Evolutionary conservation across 1,140 invertebrate genomes (phyloP), one percentile per base, ranked within the genome.

Genomic region (Brachionus koreanus): DNA sequence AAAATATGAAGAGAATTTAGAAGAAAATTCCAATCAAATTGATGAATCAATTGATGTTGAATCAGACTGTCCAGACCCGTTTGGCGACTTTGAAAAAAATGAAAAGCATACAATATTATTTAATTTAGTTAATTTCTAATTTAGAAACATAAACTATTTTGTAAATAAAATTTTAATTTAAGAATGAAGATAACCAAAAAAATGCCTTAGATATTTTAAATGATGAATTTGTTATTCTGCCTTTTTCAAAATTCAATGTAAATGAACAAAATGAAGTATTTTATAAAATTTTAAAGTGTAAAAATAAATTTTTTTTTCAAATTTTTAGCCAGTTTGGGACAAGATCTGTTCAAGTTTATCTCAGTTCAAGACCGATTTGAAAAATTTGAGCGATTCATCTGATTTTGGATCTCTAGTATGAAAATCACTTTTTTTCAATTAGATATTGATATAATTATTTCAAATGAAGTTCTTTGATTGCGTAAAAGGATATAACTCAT

Each of bases 171-270:
- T 25, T 23, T 3, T 1, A 19, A 19, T 25, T 57, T 57, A 7
- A 57, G 49, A 57, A 57, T 57, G 16, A n/a, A 9, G 16, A 23
- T 57, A 23, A 3, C 19, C 49, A n/a, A 7, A 2, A 23, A 7
- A 25, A 33, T 12, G 10, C 3, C 0, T 2, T 25, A 29, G 72
- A 75, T 16, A 5, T 43, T 29, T 42, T 9, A 12, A 75, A 75
- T 16, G 29, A 75, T 46, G 72, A 42, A 29, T 75, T 10, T 75
- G 72, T 75, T 16, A 75, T n/a, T 4, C 39, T 75, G 2, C 72
- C 72, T n/a, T 29, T 19, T n/a, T 75, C 67, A 43, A 69, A 69
- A 7, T 43, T 39, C 25, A 69, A 69, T 43, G n/a, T 69, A 69
- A 10, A 69, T 43, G 39, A 69, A 19, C 5, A 33, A 3, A 43